phyloP scores from a whole-genome alignment of 2,797 vertebrate species.

The Falco biarmicus region DNA sequence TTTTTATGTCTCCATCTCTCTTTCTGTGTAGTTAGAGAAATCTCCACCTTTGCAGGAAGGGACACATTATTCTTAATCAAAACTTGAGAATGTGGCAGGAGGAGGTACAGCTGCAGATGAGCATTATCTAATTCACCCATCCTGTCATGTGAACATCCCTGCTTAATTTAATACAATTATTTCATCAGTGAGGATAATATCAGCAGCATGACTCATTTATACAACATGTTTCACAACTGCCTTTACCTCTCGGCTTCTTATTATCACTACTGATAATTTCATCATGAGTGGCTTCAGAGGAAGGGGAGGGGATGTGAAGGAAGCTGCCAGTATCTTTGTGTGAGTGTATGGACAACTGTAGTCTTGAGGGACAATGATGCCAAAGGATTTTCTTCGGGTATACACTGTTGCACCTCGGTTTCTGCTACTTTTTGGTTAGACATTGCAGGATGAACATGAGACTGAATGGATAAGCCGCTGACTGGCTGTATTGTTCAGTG shows the following conservation, averaged over 20 bases:
- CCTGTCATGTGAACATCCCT: conserved; percentile 80
- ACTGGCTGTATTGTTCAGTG: conserved; percentile 38
- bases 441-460: background rate
- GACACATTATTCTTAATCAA: conserved; percentile 79
- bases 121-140: conserved; percentile 79
- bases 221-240: conserved; percentile 65
- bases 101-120: conserved; percentile 72
- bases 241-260: conserved; percentile 59
- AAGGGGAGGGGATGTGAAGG: background rate
- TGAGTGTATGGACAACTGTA: background rate
- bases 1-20: background rate
- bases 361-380: background rate
- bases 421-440: background rate
- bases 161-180: conserved; percentile 85
- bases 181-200: conserved; percentile 82
- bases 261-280: conserved; percentile 53
- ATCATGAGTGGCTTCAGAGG: conserved; percentile 26
- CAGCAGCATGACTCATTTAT: conserved; percentile 81
- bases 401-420: background rate
- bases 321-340: background rate
- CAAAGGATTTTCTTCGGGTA: background rate
- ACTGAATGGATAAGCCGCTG: conserved; percentile 26
- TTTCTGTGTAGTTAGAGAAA: conserved; percentile 41
- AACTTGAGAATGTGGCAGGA: conserved; percentile 50
- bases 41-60: conserved; percentile 66